phyloP scores from a whole-genome alignment of 2,888 invertebrate species.

The Timandra comae region DNA sequence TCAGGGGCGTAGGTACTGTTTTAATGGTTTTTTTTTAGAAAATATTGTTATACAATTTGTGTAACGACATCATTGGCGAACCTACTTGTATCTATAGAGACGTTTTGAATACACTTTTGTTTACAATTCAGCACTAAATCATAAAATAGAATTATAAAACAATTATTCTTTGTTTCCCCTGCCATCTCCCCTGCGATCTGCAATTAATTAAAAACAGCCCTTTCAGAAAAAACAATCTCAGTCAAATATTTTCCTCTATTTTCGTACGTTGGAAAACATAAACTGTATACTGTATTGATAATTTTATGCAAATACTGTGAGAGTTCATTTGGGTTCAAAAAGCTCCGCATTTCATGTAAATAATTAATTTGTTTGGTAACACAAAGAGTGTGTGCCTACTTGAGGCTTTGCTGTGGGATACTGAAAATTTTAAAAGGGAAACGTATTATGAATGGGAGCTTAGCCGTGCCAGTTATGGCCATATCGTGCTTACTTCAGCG shows the following conservation, averaged over 20 bases:
- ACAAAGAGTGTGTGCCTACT: constrained; percentile 10
- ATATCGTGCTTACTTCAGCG: constrained; percentile 27
- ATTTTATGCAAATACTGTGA: constrained; percentile 38
- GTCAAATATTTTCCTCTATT: constrained; percentile 12
- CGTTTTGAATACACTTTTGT: no score
- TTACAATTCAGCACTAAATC: no score
- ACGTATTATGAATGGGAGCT: constrained; percentile 14
- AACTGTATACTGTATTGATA: constrained; percentile 24
- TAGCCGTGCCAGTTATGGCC: constrained; percentile 16
- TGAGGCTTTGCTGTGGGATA: constrained; percentile 16
- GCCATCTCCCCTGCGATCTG: no score
- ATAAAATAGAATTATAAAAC: no score
- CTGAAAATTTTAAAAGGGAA: constrained; percentile 27
- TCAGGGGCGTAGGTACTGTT: no score
- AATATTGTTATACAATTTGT: no score
- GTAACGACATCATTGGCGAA: no score
- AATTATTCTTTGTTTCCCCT: no score
- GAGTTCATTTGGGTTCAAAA: constrained; percentile 40
- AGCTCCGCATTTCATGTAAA: constrained; percentile 39
- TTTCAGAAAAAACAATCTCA: no score
- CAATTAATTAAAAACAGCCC: no score
- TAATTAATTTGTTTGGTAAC: constrained; percentile 64
- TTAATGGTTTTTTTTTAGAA: no score
- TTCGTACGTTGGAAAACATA: constrained; percentile 18
- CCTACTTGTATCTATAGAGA: no score